phyloP scores from a whole-genome alignment of 2,797 vertebrate species.

The Rousettus madagascariensis region DNA sequence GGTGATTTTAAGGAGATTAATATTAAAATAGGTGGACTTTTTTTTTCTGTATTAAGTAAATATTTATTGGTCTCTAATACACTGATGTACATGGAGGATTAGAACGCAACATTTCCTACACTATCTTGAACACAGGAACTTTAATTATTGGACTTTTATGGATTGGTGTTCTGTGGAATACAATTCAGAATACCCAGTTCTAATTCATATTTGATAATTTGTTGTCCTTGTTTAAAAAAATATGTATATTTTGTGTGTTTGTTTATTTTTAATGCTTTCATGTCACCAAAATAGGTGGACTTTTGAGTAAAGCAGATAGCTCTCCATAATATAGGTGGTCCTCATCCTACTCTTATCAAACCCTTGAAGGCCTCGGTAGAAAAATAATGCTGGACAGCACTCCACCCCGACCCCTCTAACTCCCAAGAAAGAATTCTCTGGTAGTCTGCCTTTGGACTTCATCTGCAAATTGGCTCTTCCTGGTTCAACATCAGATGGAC shows the following conservation, averaged over 20 bases:
- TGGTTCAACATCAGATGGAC: background rate
- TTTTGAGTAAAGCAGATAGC: background rate
- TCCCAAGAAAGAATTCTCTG: background rate
- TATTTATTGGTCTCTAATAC: background rate
- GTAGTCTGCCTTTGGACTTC: background rate
- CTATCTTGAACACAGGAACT: background rate
- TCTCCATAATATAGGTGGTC: background rate
- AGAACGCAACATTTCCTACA: background rate
- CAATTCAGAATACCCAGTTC: background rate
- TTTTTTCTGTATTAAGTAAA: background rate
- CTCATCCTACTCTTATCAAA: background rate
- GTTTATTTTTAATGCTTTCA: too few relatives aligned
- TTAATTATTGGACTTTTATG: background rate
- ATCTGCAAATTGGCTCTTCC: background rate
- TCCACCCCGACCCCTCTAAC: background rate
- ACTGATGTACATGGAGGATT: background rate
- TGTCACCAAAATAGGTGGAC: too few relatives aligned
- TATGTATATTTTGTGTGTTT: background rate
- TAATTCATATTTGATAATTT: background rate
- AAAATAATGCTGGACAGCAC: background rate
- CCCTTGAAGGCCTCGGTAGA: background rate
- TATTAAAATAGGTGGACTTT: background rate
- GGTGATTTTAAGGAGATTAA: background rate
- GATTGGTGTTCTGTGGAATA: background rate
- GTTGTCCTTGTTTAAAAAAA: background rate